Base-by-base conservation (phyloP, 2,113 vertebrate species). In the Cyanoramphus novaezelandiae region DNA sequence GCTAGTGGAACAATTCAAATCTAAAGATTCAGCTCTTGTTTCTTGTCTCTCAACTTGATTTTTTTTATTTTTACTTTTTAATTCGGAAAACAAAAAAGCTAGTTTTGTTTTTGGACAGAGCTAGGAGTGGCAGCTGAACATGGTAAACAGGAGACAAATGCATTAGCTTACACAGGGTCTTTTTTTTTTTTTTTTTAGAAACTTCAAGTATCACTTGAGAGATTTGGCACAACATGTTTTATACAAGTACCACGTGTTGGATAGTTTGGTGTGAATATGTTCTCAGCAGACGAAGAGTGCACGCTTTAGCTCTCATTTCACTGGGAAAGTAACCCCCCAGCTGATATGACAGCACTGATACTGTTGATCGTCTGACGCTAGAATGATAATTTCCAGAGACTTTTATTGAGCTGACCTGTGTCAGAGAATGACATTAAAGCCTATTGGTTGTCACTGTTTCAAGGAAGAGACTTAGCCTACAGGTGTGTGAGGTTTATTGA, bases 191-290 rank as follows among this genome's bases (percentile, higher is more conserved):
- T 68, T 49, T 94, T 94, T 95, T 92, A 95, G 94, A 95, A 96
- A 88, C 64, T 90, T 96, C 68, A 96, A 94, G 92, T 83, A 94
- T 92, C 92, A 81, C 82, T 96, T 95, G 88, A 90, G 59, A 94
- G 85, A 96, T 95, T 96, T 94, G 94, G 92, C 92, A 97, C 67
- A 72, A 93, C 46, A 81, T 92, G 92, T 95, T 93, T 95, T 93
- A 88, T 93, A 83, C 82, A 81, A 93, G 60, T 84, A 92, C 82
- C 82, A 90, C 80, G 75, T 95, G 76, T 65, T 92, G 82, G 76
- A 88, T 93, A 88, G 69, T 84, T 96, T 78, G 86, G 82, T 72
- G 77, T 63, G 62, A 96, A 90, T 88, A 81, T 79, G 77, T 75
- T 95, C 72, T 88, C 72, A 94, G 69, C 83, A 95, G 72, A 94